Evolutionary conservation across 2,797 vertebrate genomes (phyloP).

Genomic region (Psittacula echo): DNA sequence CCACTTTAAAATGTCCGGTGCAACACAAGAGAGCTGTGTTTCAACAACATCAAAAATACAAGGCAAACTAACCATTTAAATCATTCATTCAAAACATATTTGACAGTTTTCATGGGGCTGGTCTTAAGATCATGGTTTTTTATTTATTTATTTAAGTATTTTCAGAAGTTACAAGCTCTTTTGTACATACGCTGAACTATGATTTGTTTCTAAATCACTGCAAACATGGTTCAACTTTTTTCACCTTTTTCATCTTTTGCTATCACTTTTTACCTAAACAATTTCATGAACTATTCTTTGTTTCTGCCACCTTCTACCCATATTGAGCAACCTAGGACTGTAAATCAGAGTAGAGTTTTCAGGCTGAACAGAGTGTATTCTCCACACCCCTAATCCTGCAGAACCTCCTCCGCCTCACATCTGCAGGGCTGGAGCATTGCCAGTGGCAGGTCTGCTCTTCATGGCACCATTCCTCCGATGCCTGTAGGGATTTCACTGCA

Average conservation of each 20-base stretch:
- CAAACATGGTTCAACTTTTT: background rate
- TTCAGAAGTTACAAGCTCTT: background rate
- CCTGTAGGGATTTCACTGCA: slow-evolving; percentile 43
- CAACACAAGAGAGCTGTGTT: background rate
- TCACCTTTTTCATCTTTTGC: background rate
- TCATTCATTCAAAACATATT: background rate
- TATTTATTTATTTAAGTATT: slow-evolving; percentile 2
- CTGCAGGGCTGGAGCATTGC: slow-evolving; percentile 61
- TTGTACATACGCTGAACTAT: background rate
- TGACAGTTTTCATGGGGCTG: background rate
- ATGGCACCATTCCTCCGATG: slow-evolving; percentile 2
- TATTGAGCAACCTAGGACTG: background rate
- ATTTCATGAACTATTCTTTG: background rate
- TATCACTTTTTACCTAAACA: slow-evolving; percentile 7
- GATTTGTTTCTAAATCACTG: background rate
- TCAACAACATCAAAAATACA: background rate
- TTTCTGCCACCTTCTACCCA: slow-evolving; percentile 38
- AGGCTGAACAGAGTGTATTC: background rate
- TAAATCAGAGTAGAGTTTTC: slow-evolving; percentile 47
- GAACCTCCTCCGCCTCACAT: slow-evolving; percentile 66
- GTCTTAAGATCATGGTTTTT: background rate
- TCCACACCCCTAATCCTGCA: slow-evolving; percentile 27
- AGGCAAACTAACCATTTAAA: background rate
- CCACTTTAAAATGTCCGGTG: background rate
- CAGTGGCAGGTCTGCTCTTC: slow-evolving; percentile 62